Evolutionary conservation across 2,797 vertebrate genomes (phyloP).

Genomic region (Pseudotriccus pelzelni): DNA sequence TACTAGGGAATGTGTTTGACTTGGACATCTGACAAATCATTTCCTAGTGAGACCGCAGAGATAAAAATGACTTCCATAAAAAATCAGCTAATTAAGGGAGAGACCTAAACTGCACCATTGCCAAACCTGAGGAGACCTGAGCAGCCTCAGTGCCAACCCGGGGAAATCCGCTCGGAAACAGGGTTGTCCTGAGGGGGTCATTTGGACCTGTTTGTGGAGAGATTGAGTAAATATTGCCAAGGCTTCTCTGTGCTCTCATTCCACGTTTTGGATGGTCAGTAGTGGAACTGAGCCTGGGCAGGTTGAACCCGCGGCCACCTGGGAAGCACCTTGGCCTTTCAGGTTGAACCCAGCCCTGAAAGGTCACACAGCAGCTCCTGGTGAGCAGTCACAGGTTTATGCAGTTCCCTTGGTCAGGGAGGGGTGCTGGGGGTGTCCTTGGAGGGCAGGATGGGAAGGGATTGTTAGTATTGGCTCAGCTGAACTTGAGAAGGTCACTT

Average conservation of each 20-base stretch:
- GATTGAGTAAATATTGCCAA: neutral
- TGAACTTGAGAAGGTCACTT: neutral
- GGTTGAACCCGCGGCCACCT: neutral
- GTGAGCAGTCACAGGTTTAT: neutral
- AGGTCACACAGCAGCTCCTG: neutral
- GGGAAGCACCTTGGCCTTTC: neutral
- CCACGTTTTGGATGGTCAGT: rapidly evolving
- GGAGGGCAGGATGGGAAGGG: neutral
- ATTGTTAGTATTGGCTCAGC: rapidly evolving
- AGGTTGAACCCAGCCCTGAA: neutral
- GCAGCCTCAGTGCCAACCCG: neutral
- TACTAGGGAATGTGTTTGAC: neutral
- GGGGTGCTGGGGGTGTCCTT: too few species aligned
- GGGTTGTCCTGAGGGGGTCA: neutral
- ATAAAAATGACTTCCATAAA: neutral
- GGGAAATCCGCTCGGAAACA: neutral
- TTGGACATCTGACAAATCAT: neutral
- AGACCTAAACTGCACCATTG: neutral
- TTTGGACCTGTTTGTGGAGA: neutral
- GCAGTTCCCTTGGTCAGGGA: rapidly evolving
- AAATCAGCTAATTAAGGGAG: neutral
- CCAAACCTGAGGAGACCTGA: neutral
- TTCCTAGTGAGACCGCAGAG: neutral
- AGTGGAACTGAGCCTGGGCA: neutral
- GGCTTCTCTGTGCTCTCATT: neutral